These are phyloP conservation scores for Tenthredo mesomela DNA, from an alignment of 2,888 invertebrate genomes.

Conservation along the genomic window DNA sequence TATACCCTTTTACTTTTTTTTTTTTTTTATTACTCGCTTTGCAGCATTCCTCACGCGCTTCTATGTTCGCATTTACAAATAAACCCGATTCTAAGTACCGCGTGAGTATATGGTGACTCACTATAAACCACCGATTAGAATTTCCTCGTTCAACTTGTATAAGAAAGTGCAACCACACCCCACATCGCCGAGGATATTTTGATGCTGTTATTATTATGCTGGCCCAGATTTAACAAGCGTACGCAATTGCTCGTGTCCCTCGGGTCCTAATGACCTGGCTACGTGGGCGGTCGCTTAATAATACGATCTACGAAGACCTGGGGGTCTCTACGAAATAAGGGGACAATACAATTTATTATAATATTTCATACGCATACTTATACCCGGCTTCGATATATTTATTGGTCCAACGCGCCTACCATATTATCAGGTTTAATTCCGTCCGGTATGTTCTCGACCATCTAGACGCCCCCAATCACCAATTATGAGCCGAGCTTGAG, in stretches of 20 bases:
- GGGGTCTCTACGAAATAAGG: not conserved
- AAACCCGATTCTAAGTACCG: not conserved
- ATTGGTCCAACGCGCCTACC: not conserved
- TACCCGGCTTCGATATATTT: not conserved
- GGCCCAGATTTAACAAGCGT: not conserved
- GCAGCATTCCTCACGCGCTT: slow-evolving; percentile 21
- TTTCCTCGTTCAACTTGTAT: not conserved
- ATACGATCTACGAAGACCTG: slow-evolving; percentile 32
- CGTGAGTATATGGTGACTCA: not conserved
- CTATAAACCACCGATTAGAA: not conserved
- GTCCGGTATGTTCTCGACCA: slow-evolving; percentile 8
- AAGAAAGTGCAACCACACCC: not conserved
- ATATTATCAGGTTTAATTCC: slow-evolving; percentile 18
- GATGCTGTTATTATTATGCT: not conserved
- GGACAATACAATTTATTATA: not conserved
- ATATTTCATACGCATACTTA: not conserved
- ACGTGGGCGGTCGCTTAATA: slow-evolving; percentile 37
- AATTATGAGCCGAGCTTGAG: not conserved
- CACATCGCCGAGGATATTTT: not conserved
- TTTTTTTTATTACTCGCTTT: not conserved
- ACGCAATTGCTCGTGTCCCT: slow-evolving; percentile 1
- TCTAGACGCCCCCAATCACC: not conserved
- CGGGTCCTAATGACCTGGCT: slow-evolving; percentile 42
- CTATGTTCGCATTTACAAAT: slow-evolving; percentile 1
- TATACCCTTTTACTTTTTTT: not conserved